Base-by-base conservation (phyloP, 2,888 invertebrate species). In the Scaptodrosophila latifasciaeformis region DNA sequence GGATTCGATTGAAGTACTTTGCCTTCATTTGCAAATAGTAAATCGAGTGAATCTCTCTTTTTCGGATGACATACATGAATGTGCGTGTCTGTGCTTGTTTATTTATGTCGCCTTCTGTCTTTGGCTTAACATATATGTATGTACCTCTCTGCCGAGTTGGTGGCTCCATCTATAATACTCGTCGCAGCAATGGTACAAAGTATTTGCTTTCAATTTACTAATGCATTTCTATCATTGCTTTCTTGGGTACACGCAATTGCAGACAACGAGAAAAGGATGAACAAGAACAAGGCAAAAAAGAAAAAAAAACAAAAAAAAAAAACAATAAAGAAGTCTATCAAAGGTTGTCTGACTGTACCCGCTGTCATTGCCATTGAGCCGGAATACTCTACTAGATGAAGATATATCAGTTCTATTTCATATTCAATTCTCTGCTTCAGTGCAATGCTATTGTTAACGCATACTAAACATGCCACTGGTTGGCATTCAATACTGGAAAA, bases 141-240 rank as follows among this genome's bases (percentile, higher is more conserved):
- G 10, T 34, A 4, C 13, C 10, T 15, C 19, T 39, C 9, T 2
- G 19, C 39, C 17, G 12, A 15, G 13, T 18, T 10, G 5, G 4
- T 39, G 13, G 15, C 39, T 17, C 5, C 39, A 9, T 39, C 18
- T 39, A 18, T 17, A 39, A 40, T 54, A 44, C 31, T 50, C 57
- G 47, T 60, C 53, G 49, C 55, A 58, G 62, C 62, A 70, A 67
- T 56, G 54, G 49, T 13, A 15, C 58, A 52, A 49, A 52, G 54
- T 60, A 59, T 71, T 63, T 62, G 67, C 77, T 76, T 74, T 77
- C 77, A 79, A 74, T 74, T 76, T 74, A 63, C 80, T 74, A 74
- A 79, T 74, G 74, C 77, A 74, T 67, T 62, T 48, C 59, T 19
- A 3, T 3, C 24, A 24, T 17, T 37, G 37, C 18, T 24, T 24